These are phyloP conservation scores for Endomychus coccineus DNA, from an alignment of 2,888 invertebrate species.

Conservation along the genomic window DNA sequence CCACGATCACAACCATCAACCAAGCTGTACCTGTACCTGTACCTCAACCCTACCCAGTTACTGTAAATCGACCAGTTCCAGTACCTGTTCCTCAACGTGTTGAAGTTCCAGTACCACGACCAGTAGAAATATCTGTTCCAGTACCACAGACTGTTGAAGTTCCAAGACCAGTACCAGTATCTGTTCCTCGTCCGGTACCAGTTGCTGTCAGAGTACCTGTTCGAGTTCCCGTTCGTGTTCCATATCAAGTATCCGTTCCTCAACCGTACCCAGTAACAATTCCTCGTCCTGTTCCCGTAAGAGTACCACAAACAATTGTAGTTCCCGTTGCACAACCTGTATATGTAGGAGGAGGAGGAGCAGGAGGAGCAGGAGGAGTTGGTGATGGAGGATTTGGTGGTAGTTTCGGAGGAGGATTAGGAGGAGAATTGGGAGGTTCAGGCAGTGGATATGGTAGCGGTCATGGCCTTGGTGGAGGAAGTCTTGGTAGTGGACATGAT, in stretches of 20 bases:
- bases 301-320: conserved; percentile 43
- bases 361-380: conserved; percentile 16
- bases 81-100: conserved; percentile 49
- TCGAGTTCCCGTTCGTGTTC: conserved; percentile 48
- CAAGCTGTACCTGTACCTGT: conserved; percentile 37
- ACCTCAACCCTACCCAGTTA: conserved; percentile 37
- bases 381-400: conserved; percentile 22
- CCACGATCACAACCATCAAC: conserved; percentile 35
- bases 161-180: conserved; percentile 38
- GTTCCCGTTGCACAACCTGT: conserved; percentile 51
- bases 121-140: conserved; percentile 42
- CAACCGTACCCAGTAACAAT: conserved; percentile 24
- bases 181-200: conserved; percentile 35
- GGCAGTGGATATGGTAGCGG: conserved; percentile 20
- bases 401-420: conserved; percentile 19
- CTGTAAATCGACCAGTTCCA: conserved; percentile 46
- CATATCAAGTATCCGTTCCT: conserved; percentile 35
- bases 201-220: conserved; percentile 35
- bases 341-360: conserved; percentile 28
- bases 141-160: conserved; percentile 37
- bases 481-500: conserved; percentile 20
- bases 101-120: conserved; percentile 46
- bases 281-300: conserved; percentile 27
- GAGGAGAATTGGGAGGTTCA: conserved; percentile 7
- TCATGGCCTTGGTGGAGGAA: too few relatives aligned